Evolutionary conservation across 2,113 vertebrate genomes (phyloP).

Genomic region (Lipophrys pholis): DNA sequence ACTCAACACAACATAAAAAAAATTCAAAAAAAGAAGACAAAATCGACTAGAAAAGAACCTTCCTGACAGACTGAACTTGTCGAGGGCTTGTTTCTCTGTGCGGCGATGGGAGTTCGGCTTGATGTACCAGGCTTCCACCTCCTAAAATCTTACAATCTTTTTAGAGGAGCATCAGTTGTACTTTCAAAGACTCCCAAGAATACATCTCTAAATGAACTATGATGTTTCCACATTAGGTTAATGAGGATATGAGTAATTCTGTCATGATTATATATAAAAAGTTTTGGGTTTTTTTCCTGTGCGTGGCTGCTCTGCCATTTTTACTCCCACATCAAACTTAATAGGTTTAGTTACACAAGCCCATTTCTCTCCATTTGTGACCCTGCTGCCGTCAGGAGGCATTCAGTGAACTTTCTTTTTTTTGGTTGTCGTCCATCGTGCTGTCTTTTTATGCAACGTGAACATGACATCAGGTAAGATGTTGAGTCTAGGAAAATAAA

Average conservation of each 20-base stretch:
- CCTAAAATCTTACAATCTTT: background rate
- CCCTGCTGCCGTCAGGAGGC: background rate
- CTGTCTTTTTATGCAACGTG: background rate
- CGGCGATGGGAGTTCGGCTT: background rate
- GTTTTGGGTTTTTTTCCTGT: slow-evolving; percentile 8
- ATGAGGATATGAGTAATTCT: slow-evolving; percentile 13
- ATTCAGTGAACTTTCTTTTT: background rate
- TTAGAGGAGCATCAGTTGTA: background rate
- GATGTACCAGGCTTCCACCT: too few relatives aligned
- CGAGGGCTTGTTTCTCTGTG: background rate
- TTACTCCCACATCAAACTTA: slow-evolving; percentile 20
- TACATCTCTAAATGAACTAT: too few relatives aligned
- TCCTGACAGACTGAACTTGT: background rate
- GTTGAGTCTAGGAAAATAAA: too few relatives aligned
- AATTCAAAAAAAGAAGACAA: too few relatives aligned
- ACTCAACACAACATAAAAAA: background rate
- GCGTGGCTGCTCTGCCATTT: slow-evolving; percentile 20
- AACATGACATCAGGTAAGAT: background rate
- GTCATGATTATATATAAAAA: slow-evolving; percentile 16
- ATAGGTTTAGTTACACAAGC: slow-evolving; percentile 26
- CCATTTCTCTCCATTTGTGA: slow-evolving; percentile 29
- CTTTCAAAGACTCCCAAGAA: background rate
- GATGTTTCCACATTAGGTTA: too few relatives aligned
- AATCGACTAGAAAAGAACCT: background rate
- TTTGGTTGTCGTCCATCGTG: background rate